Evolutionary conservation across 2,797 vertebrate species (phyloP).

Genomic region (Sphaeramia orbicularis): DNA sequence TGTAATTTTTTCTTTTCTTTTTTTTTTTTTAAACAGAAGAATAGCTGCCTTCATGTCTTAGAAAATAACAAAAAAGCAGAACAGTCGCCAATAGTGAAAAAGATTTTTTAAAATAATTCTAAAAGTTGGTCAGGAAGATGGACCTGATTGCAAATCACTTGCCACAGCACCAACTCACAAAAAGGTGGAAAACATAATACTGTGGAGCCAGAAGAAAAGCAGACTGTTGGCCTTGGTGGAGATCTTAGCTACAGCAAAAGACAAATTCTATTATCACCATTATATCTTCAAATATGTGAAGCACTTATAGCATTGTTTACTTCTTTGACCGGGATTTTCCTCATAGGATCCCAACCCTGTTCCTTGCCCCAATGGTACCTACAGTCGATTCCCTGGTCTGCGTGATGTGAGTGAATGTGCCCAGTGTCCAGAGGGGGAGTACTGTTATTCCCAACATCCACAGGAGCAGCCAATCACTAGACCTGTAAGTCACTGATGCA

Average conservation of each 20-base stretch:
- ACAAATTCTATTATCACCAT: background rate
- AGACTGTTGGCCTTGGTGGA: no score
- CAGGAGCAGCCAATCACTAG: constrained; percentile 83
- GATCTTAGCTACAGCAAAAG: background rate
- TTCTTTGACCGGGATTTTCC: constrained; percentile 1
- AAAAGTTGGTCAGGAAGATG: no score
- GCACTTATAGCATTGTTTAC: background rate
- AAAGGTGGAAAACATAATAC: no score
- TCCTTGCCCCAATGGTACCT: constrained; percentile 92
- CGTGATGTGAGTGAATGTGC: constrained; percentile 84
- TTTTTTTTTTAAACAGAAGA: no score
- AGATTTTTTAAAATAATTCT: no score
- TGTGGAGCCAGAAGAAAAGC: no score
- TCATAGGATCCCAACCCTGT: constrained; percentile 85
- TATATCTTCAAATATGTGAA: background rate
- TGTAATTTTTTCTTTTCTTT: no score
- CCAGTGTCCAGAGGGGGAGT: constrained; percentile 86
- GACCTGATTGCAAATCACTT: no score
- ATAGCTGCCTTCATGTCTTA: no score
- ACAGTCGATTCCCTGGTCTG: constrained; percentile 83
- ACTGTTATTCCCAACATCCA: constrained; percentile 85
- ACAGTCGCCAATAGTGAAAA: no score
- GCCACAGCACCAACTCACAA: no score
- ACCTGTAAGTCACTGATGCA: constrained; percentile 87
- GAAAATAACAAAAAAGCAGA: no score